Conservation (phyloP, 2,888 invertebrate genomes). For the Carcina quercana region DNA sequence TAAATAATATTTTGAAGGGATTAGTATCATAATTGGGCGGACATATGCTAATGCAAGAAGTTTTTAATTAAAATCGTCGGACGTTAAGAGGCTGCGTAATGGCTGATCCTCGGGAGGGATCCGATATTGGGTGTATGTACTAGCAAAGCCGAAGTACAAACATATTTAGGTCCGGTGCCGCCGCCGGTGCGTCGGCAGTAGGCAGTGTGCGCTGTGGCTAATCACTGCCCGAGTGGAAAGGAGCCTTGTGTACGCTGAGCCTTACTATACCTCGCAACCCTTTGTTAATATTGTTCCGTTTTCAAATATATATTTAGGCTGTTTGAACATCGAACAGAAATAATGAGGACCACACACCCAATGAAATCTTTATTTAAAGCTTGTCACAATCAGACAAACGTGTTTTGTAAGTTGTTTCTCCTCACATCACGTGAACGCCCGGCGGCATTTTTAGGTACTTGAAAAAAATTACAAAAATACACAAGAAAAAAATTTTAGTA, state of each 20-base stretch:
- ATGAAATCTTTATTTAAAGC: no score
- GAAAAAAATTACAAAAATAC: no score
- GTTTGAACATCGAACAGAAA: no score
- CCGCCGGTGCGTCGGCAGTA: no score
- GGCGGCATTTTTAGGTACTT: no score
- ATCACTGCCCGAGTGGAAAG: conserved; percentile 49
- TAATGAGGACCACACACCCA: no score
- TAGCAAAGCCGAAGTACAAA: conserved; percentile 65
- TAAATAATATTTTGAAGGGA: conserved; percentile 66
- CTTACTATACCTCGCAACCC: conserved; percentile 33
- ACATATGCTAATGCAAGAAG: conserved; percentile 72
- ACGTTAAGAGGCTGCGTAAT: conserved; percentile 72
- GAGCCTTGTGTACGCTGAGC: conserved; percentile 49
- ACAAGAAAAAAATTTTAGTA: no score
- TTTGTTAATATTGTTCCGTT: no score
- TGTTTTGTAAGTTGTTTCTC: no score
- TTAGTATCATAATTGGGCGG: conserved; percentile 58
- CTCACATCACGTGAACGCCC: no score
- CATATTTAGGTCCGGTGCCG: conserved; percentile 68
- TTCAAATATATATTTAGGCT: no score
- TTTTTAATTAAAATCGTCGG: conserved; percentile 73
- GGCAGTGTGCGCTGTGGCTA: conserved; percentile 56
- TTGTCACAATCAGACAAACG: no score
- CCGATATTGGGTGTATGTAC: conserved; percentile 63
- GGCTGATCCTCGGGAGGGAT: conserved; percentile 67